A percentile compares a stretch with the other conserved stretches of the same genome.
These are phyloP conservation scores for Andrena minutula DNA, from an alignment of 2,888 invertebrate species.

Conservation along the genomic window DNA sequence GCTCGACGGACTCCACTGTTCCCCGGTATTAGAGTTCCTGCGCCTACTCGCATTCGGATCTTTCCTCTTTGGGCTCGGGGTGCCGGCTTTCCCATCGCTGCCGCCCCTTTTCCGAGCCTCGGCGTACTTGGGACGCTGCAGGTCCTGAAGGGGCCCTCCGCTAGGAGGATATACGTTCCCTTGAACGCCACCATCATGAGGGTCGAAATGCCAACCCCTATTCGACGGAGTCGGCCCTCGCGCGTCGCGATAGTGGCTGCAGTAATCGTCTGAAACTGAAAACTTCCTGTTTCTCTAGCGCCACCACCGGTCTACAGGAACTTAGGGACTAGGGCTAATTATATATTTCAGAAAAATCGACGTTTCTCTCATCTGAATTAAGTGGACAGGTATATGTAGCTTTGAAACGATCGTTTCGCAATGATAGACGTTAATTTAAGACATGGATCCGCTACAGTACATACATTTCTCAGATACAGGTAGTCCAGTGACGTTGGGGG, in stretches of 20 bases:
- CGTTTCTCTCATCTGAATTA: background rate
- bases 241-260: background rate
- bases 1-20: background rate
- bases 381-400: background rate
- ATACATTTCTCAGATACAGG: conserved; percentile 27
- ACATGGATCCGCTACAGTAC: conserved; percentile 18
- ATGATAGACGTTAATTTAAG: conserved; percentile 6
- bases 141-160: conserved; percentile 6
- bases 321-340: too few relatives aligned
- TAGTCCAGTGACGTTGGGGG: background rate
- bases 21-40: background rate
- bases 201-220: background rate
- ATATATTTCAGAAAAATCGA: background rate
- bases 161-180: background rate
- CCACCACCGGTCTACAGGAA: background rate
- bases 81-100: conserved; percentile 30
- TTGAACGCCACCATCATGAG: background rate
- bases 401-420: background rate
- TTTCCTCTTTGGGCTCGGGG: conserved; percentile 9
- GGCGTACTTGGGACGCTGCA: background rate
- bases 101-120: conserved; percentile 55
- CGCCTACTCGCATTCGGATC: background rate
- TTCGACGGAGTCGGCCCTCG: background rate
- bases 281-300: conserved; percentile 6
- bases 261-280: conserved; percentile 37